Evolutionary conservation across 2,888 invertebrate genomes (phyloP).

Genomic region (Galerucella pusilla): DNA sequence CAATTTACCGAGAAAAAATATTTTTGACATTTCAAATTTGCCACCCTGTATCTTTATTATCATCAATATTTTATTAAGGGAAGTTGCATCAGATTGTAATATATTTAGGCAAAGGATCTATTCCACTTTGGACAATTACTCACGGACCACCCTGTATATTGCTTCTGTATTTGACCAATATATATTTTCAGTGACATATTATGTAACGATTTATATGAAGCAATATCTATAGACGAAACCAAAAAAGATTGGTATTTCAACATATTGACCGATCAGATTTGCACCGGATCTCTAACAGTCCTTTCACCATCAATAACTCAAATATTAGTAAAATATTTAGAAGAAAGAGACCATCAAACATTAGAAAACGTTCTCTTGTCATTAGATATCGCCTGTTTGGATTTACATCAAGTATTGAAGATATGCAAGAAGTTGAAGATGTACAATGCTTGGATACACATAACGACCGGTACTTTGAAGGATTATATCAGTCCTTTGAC

Average conservation of each 20-base stretch:
- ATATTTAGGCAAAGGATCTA: no score
- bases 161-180: background rate
- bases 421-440: constrained; percentile 69
- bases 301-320: constrained; percentile 79
- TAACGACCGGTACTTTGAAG: constrained; percentile 79
- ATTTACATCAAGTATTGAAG: constrained; percentile 76
- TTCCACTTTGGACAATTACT: no score
- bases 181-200: constrained; percentile 67
- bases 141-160: no score
- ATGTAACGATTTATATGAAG: constrained; percentile 75
- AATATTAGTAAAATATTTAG: constrained; percentile 77
- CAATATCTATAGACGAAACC: constrained; percentile 66
- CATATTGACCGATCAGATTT: constrained; percentile 77
- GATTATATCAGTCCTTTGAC: constrained; percentile 82
- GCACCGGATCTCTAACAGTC: constrained; percentile 70
- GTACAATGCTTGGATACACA: constrained; percentile 79
- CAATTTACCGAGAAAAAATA: no score
- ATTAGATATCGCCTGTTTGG: constrained; percentile 78
- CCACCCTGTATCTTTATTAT: no score
- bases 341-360: constrained; percentile 69
- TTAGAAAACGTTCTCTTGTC: constrained; percentile 79
- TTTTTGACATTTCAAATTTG: no score
- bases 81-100: no score
- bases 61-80: no score
- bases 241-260: constrained; percentile 71